phyloP scores from a whole-genome alignment of 2,797 vertebrate species.

The Pipistrellus nathusii region DNA sequence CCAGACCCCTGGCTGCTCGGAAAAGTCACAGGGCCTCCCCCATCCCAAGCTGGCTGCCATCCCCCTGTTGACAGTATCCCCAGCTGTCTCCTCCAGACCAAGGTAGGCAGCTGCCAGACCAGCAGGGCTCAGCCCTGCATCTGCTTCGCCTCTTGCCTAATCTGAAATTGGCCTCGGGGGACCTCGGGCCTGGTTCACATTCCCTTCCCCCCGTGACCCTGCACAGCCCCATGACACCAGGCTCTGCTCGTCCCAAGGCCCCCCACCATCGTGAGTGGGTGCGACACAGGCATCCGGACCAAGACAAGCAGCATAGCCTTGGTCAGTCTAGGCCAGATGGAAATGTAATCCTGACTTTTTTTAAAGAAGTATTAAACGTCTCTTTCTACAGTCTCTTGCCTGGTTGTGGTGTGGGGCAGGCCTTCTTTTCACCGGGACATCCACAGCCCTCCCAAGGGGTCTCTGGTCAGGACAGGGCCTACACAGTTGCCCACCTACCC shows the following conservation, averaged over 20 bases:
- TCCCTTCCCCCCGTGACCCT: background rate
- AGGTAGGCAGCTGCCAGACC: background rate
- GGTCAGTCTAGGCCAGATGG: conserved; percentile 52
- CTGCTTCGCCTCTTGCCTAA: background rate
- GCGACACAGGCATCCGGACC: background rate
- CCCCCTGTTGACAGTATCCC: background rate
- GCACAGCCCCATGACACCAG: background rate
- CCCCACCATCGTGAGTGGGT: background rate
- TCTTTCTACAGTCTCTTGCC: conserved; percentile 79
- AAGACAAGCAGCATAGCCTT: background rate
- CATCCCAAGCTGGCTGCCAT: background rate
- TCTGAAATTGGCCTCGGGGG: background rate
- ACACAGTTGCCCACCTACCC: no score
- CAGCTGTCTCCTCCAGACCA: background rate
- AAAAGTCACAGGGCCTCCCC: background rate
- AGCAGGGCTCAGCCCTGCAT: background rate
- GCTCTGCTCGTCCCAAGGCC: background rate
- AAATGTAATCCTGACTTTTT: conserved; percentile 83
- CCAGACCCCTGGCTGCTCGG: background rate
- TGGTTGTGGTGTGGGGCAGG: background rate
- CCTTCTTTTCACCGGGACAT: background rate
- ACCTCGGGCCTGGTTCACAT: conserved; percentile 32
- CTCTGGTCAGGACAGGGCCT: background rate
- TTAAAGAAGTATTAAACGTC: conserved; percentile 86
- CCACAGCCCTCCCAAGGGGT: background rate